Percentiles rank a stretch among this genome's conserved stretches.
phyloP scores from a whole-genome alignment of 2,888 invertebrate species.

The Melolontha melolontha region DNA sequence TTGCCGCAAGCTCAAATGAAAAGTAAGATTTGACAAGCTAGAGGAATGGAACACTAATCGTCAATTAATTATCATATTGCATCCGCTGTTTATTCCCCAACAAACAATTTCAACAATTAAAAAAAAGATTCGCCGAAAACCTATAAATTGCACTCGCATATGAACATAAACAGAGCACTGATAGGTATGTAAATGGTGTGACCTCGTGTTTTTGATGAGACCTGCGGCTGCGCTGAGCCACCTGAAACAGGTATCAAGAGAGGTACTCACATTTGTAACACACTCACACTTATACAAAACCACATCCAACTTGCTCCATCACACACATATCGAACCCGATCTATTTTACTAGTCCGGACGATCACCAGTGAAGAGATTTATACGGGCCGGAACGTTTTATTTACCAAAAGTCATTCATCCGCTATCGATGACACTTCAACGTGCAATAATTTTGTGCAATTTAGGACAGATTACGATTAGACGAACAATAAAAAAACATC shows the following conservation, averaged over 20 bases:
- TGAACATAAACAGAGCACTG: slow-evolving; percentile 24
- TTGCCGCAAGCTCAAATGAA: too few relatives aligned
- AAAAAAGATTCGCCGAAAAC: slow-evolving; percentile 2
- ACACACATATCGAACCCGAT: slow-evolving; percentile 16
- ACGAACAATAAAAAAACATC: not conserved
- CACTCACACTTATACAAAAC: slow-evolving; percentile 28
- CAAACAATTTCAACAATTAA: not conserved
- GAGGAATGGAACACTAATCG: too few relatives aligned
- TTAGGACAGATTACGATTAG: not conserved
- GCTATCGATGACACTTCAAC: slow-evolving; percentile 19
- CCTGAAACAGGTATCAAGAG: slow-evolving; percentile 54
- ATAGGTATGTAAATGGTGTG: slow-evolving; percentile 56
- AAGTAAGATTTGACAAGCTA: too few relatives aligned
- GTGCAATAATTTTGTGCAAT: slow-evolving; percentile 32
- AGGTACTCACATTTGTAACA: slow-evolving; percentile 54
- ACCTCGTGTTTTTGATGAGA: slow-evolving; percentile 58
- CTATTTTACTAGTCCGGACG: slow-evolving; percentile 18
- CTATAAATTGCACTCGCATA: not conserved
- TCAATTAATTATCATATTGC: too few relatives aligned
- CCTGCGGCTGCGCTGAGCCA: slow-evolving; percentile 59
- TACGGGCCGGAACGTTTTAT: slow-evolving; percentile 6
- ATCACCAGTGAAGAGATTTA: slow-evolving; percentile 4
- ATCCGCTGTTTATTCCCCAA: not conserved
- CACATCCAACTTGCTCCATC: slow-evolving; percentile 31
- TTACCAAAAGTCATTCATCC: slow-evolving; percentile 19